Evolutionary conservation across 2,797 vertebrate species (phyloP).

Genomic region (Smutsia temminckii): DNA sequence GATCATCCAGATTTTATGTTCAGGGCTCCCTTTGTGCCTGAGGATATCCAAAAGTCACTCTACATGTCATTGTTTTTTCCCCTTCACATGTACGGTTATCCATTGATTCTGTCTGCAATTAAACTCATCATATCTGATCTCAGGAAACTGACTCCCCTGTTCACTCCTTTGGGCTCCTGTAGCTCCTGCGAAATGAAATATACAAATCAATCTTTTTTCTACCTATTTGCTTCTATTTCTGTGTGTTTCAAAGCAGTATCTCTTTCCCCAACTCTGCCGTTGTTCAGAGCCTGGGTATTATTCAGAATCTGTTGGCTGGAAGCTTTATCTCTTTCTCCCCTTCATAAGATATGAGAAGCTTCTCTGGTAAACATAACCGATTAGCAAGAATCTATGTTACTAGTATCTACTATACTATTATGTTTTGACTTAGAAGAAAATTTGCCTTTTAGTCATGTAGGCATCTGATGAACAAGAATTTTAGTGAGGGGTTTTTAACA

Average conservation of each 20-base stretch:
- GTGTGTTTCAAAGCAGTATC: slow-evolving; percentile 53
- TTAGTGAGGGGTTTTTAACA: not conserved
- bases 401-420: not conserved
- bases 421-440: not conserved
- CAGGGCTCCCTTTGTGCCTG: not conserved
- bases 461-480: not conserved
- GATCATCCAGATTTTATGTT: slow-evolving; percentile 19
- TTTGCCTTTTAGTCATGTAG: not conserved
- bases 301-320: not conserved
- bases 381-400: not conserved
- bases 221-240: slow-evolving; percentile 18
- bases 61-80: not conserved
- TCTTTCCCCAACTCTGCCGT: not conserved
- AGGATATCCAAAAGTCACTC: slow-evolving; percentile 1
- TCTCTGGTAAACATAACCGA: not conserved
- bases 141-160: slow-evolving; percentile 41
- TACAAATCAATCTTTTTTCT: not conserved
- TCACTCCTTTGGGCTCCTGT: slow-evolving; percentile 32
- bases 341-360: not conserved
- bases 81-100: not conserved
- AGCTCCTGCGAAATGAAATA: not conserved
- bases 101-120: not conserved
- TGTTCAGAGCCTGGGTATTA: not conserved
- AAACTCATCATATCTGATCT: slow-evolving; percentile 13
- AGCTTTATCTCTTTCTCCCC: not conserved